phyloP scores from a whole-genome alignment of 2,797 vertebrate genomes.

The Melanotaenia parkinsoni region DNA sequence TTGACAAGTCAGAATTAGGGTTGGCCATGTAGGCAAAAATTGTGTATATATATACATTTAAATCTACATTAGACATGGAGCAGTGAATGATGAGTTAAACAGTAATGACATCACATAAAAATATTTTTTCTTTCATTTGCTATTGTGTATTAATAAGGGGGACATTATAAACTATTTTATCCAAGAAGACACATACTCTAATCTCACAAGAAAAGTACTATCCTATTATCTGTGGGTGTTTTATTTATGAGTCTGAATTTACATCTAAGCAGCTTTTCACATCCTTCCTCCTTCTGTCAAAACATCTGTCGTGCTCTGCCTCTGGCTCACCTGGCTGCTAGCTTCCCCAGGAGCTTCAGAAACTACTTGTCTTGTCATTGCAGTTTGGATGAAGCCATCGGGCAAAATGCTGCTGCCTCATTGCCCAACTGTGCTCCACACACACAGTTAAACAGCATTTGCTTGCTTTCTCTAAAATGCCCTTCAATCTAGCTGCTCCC shows the following conservation, averaged over 20 bases:
- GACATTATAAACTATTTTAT: not conserved
- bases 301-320: conserved; percentile 62
- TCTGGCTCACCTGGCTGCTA: conserved; percentile 54
- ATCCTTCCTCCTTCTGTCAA: conserved; percentile 40
- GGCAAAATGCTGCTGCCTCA: conserved; percentile 72
- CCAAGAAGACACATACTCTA: not conserved
- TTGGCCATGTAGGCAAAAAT: no score
- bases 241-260: conserved; percentile 30
- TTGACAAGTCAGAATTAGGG: not conserved
- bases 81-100: not conserved
- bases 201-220: not conserved
- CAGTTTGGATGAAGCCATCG: conserved; percentile 53
- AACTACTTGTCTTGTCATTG: conserved; percentile 66
- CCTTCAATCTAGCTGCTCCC: conserved; percentile 35
- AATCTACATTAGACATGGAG: not conserved
- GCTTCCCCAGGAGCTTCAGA: conserved; percentile 62
- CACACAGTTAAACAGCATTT: conserved; percentile 44
- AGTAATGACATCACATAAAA: not conserved
- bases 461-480: conserved; percentile 32
- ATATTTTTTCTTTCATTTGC: not conserved
- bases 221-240: not conserved
- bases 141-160: not conserved
- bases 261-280: conserved; percentile 32
- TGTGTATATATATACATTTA: no score
- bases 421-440: conserved; percentile 63